Base-by-base conservation (phyloP, 2,113 vertebrate species). In the Percina caprodes region DNA sequence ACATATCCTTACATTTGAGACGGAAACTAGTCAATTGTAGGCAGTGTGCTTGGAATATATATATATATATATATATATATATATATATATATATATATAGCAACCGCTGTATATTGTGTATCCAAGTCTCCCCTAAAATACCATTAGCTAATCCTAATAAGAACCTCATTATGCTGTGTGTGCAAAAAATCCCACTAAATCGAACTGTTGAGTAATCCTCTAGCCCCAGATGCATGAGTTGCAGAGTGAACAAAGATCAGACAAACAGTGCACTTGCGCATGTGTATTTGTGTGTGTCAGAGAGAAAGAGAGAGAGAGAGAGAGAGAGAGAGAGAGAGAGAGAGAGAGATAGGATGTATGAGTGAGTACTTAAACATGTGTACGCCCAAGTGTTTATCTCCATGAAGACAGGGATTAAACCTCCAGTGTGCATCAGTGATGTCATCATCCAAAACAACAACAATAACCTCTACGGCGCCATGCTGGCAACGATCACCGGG, bases 401-500 rank as follows among this genome's bases (percentile, higher is more conserved):
- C 26, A 52, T 2, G 49, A 68, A 81, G 79, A 74, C 24, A 11
- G 52, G 35, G 79, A 82, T 84, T 88, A 89, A 84, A 83, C 73
- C 83, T 72, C 39, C 71, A 72, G 59, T 48, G 54, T 70, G 82
- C 61, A 67, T 59, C 52, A 3, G 71, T 76, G 86, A 86, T 52
- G 26, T 85, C 74, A 78, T 56, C 70, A 58, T 80, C 58, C 69
- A 85, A 74, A 88, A 88, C 89, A 83, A 90, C 80, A 76, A 86
- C 80, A 85, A 71, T 14, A 83, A 60, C 78, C 86, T 74, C 24
- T 18, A 78, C 5, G 16, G 19, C 0, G 62, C 0, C 4, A 82
- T 26, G 66, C 72, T 77, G 74, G 71, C 75, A 74, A 55, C 45
- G n/a, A 82, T 72, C 21, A 6, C 54, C 23, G 23, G 49, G 90